These are phyloP conservation scores for Lasioglossum calceatum DNA, from an alignment of 2,888 invertebrate species.

Conservation along the genomic window DNA sequence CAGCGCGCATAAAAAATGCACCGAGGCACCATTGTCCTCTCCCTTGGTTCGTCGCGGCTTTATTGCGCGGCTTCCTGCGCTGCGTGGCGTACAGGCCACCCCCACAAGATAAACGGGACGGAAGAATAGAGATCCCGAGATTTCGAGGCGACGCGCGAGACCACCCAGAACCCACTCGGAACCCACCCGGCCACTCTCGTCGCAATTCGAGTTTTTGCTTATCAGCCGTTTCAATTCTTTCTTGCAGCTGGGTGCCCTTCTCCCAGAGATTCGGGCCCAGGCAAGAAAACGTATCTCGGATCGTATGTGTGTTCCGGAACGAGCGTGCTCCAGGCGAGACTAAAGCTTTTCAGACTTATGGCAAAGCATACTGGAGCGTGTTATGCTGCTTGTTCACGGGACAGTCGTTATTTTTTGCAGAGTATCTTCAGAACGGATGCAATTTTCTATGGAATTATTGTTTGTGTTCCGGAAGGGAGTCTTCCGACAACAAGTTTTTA, in stretches of 20 bases:
- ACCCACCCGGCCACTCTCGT: no score
- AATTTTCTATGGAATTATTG: neutral
- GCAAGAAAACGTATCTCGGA: neutral
- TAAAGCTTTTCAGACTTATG: neutral
- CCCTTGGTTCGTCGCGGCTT: conserved; percentile 13
- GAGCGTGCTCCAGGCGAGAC: neutral
- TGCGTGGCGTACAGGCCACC: neutral
- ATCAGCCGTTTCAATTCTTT: conserved; percentile 13
- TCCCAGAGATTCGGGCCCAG: neutral
- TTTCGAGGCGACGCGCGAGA: neutral
- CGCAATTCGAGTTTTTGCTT: conserved; percentile 6
- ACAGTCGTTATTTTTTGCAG: neutral
- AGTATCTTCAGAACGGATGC: neutral
- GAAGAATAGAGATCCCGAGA: neutral
- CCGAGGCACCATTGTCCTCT: conserved; percentile 53
- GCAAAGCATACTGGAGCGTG: neutral
- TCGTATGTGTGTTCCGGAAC: neutral
- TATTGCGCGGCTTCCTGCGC: neutral
- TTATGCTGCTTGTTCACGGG: neutral
- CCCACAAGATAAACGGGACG: neutral
- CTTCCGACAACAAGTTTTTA: no score
- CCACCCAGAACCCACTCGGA: neutral
- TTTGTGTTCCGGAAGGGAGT: neutral
- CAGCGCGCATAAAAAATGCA: conserved; percentile 77
- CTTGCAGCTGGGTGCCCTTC: neutral